phyloP scores from a whole-genome alignment of 2,113 vertebrate species.

The Xiphophorus couchianus region DNA sequence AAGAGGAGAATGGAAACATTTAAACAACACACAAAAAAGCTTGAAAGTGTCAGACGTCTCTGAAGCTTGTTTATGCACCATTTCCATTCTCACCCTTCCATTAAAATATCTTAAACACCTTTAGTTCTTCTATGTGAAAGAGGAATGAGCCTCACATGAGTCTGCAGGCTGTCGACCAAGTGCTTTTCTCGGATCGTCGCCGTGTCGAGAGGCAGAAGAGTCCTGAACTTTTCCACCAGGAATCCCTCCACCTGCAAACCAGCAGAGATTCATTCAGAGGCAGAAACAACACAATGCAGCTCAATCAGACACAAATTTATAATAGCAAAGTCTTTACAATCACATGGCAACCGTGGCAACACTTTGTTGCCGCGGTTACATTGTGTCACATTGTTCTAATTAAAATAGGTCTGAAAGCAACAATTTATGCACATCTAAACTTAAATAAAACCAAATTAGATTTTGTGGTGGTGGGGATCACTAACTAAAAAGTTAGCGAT shows the following conservation, averaged over 20 bases:
- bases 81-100: neutral
- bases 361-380: too few relatives aligned
- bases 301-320: too few relatives aligned
- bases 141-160: constrained; percentile 5
- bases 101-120: neutral
- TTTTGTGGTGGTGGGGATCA: too few relatives aligned
- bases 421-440: too few relatives aligned
- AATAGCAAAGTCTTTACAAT: too few relatives aligned
- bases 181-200: accelerated
- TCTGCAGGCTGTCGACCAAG: neutral
- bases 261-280: neutral
- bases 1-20: neutral
- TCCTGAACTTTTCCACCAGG: accelerated
- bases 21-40: neutral
- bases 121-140: neutral
- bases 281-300: neutral
- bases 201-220: constrained; percentile 26
- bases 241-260: neutral
- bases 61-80: neutral
- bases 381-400: too few relatives aligned
- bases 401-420: too few relatives aligned
- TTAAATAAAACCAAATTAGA: too few relatives aligned
- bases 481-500: too few relatives aligned
- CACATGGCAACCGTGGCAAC: too few relatives aligned
- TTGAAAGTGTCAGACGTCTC: neutral